phyloP scores from a whole-genome alignment of 1,140 invertebrate genomes.

The Bombus soroeensis region DNA sequence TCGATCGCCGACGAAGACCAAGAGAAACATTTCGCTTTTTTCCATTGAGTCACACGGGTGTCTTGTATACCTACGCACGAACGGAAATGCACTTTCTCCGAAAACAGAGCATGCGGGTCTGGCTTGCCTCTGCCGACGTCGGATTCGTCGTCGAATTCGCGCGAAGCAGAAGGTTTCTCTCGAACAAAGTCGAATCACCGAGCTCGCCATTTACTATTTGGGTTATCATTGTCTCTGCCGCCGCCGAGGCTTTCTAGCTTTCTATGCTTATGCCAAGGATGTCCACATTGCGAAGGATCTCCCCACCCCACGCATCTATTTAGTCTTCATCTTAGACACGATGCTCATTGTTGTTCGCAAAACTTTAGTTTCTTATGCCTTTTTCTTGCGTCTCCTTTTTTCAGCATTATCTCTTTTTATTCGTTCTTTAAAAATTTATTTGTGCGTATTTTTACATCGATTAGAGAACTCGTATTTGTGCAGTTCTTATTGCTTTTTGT shows the following conservation, averaged over 20 bases:
- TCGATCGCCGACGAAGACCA: conserved; percentile 1
- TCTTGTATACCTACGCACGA: not conserved
- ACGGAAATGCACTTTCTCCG: conserved; percentile 36
- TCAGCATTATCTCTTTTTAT: not conserved
- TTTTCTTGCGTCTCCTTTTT: conserved; percentile 2
- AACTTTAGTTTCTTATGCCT: not conserved
- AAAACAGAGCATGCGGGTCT: conserved; percentile 12
- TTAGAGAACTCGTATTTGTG: no score
- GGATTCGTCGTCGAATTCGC: not conserved
- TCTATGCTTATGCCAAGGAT: conserved; percentile 78
- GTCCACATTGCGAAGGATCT: conserved; percentile 73
- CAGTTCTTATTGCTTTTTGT: no score
- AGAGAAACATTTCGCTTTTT: conserved; percentile 24
- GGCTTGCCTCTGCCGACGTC: no score
- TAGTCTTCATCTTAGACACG: conserved; percentile 55
- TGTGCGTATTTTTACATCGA: no score
- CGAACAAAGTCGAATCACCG: conserved; percentile 53
- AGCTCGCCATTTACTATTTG: conserved; percentile 65
- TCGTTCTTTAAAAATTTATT: no score
- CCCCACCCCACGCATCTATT: conserved; percentile 39
- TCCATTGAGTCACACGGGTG: not conserved
- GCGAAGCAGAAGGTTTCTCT: conserved; percentile 31
- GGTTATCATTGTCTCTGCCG: conserved; percentile 67
- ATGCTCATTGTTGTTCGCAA: conserved; percentile 50
- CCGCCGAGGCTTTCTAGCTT: conserved; percentile 77